Conservation (phyloP, 2,113 vertebrate genomes). For the Ameiurus melas region DNA sequence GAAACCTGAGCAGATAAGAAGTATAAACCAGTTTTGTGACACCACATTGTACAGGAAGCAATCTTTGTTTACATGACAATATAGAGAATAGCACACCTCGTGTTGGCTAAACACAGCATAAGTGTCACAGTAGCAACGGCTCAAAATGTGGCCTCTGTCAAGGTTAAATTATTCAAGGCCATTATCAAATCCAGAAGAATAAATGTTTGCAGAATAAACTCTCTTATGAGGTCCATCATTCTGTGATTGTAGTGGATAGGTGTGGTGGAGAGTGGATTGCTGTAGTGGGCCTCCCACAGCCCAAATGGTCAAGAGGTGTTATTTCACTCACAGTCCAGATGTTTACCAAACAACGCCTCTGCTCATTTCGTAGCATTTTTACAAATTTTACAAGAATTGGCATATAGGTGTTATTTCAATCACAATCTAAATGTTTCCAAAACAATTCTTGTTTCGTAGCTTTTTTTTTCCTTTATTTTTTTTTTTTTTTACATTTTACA, state of each 20-base stretch:
- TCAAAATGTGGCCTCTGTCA: slow-evolving; percentile 67
- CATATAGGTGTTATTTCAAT: slow-evolving; percentile 39
- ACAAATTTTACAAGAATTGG: slow-evolving; percentile 17
- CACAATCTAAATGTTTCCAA: slow-evolving; percentile 33
- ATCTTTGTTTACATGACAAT: slow-evolving; percentile 78
- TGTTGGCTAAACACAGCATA: slow-evolving; percentile 90
- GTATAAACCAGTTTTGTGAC: slow-evolving; percentile 72
- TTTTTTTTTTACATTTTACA: neutral
- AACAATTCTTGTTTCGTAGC: slow-evolving; percentile 14
- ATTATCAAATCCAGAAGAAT: slow-evolving; percentile 17
- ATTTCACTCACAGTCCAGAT: slow-evolving; percentile 27
- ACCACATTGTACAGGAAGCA: slow-evolving; percentile 74
- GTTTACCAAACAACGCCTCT: slow-evolving; percentile 40
- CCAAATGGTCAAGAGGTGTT: slow-evolving; percentile 32
- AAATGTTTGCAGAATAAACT: neutral
- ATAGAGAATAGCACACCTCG: slow-evolving; percentile 77
- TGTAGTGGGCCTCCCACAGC: neutral
- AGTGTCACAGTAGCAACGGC: slow-evolving; percentile 80
- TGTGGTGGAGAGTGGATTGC: neutral
- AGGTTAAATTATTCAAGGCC: slow-evolving; percentile 68
- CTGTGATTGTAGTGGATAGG: neutral
- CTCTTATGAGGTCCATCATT: neutral
- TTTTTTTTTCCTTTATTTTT: slow-evolving; percentile 27
- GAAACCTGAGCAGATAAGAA: slow-evolving; percentile 62
- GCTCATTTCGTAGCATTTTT: slow-evolving; percentile 32